Base-by-base conservation (phyloP, 1,140 invertebrate species). In the Homalodisca vitripennis region DNA sequence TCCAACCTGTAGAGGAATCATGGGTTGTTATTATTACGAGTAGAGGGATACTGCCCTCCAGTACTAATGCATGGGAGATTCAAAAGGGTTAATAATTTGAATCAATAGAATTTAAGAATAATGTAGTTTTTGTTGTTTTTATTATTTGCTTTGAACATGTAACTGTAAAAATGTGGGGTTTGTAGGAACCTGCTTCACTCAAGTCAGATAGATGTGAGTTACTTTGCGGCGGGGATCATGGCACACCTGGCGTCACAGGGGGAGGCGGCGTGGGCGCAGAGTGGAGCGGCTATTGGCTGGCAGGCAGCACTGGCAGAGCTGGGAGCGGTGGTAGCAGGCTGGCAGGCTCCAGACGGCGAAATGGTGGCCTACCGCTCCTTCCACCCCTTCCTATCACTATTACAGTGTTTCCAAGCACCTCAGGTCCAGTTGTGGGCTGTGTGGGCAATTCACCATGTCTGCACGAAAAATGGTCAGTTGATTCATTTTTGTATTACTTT, bases 311-410 rank as follows among this genome's bases (percentile, higher is more conserved):
- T 91, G 20, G 75, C 82, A 26, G 83, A 85, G 77, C 76, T 88
- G 17, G 82, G 83, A 26, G 76, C 80, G 63, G 87, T 86, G 30
- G 88, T 93, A 0, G 77, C 82, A 0, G 80, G 83, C 65, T 93
- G 91, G 91, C 81, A 87, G 73, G 85, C 87, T 24, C 90, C 91
- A 0, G 85, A 89, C 55, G 85, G 84, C 55, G 91, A 93, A 78
- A 93, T 93, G 91, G 92, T 93, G 20, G 90, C 92, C 13, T 93
- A 93, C 78, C 83, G 91, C 73, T 93, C 90, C 48, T 93, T 93
- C 77, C 85, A 85, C 70, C 92, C 92, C 41, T 93, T 93, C 79
- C 88, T 92, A 72, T 86, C 89, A 1, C 78, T 93, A 29, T 77
- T 93, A 29, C 76, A 78, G 32, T 85, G 84, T 68, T 78, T 81